Evolutionary conservation across 2,888 invertebrate genomes (phyloP).

Genomic region (Agrochola circellaris): DNA sequence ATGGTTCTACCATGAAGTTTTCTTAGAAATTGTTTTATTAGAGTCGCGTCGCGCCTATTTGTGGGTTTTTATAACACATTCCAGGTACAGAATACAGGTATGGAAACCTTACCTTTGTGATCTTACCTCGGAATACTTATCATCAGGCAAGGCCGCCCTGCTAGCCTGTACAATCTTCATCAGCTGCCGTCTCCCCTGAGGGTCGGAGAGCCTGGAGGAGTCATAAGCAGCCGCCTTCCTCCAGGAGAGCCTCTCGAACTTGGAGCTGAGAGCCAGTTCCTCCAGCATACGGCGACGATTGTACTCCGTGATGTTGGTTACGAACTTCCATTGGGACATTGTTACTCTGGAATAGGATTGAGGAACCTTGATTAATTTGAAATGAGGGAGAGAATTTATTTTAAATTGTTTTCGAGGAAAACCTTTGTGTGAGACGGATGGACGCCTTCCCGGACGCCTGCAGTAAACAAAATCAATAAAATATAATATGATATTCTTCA

Average conservation of each 20-base stretch:
- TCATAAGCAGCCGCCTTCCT: constrained; percentile 93
- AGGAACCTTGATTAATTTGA: too few relatives aligned
- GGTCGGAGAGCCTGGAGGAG: constrained; percentile 92
- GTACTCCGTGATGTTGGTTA: constrained; percentile 94
- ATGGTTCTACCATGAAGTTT: too few relatives aligned
- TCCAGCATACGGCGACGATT: constrained; percentile 94
- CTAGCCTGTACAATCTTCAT: constrained; percentile 93
- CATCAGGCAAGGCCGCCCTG: constrained; percentile 93
- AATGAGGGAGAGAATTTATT: not conserved
- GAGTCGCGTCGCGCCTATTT: too few relatives aligned
- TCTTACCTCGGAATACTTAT: constrained; percentile 93
- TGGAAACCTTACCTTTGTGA: too few relatives aligned
- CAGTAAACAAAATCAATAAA: too few relatives aligned
- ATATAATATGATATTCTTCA: too few relatives aligned
- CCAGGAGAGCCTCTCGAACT: constrained; percentile 94
- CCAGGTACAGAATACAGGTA: too few relatives aligned
- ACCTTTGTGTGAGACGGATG: not conserved
- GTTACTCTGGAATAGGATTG: constrained; percentile 87
- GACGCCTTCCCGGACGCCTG: too few relatives aligned
- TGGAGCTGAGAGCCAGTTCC: constrained; percentile 92
- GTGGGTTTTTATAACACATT: too few relatives aligned
- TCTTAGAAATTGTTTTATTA: too few relatives aligned
- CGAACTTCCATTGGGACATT: constrained; percentile 94
- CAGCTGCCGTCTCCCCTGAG: constrained; percentile 92
- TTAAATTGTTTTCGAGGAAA: not conserved